These are phyloP conservation scores for Grapholita molesta DNA, from an alignment of 1,140 invertebrate genomes.

Conservation along the genomic window DNA sequence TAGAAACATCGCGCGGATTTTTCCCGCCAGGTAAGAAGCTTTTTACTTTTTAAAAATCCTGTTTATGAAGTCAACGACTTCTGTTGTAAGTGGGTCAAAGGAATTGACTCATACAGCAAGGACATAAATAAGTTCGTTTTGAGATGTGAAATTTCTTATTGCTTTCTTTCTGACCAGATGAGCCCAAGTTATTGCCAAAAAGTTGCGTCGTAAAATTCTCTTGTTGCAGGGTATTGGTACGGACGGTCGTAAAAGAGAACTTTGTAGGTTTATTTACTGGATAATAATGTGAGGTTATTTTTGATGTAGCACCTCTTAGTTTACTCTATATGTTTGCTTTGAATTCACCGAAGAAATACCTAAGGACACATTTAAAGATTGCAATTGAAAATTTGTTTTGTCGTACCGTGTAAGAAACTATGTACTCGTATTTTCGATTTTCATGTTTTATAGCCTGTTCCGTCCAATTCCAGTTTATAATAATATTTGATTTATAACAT, in stretches of 20 bases:
- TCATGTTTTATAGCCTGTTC: too few relatives aligned
- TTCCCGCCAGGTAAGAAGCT: slow-evolving; percentile 47
- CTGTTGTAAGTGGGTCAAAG: background rate
- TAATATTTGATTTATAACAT: too few relatives aligned
- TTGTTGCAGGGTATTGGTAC: background rate
- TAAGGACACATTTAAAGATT: too few relatives aligned
- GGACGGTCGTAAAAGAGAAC: background rate
- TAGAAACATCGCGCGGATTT: slow-evolving; percentile 43
- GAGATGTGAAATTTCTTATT: background rate
- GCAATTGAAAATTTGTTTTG: too few relatives aligned
- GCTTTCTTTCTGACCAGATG: background rate
- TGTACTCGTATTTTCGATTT: too few relatives aligned
- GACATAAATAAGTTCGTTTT: background rate
- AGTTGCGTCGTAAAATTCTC: background rate
- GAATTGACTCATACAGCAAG: background rate
- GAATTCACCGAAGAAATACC: too few relatives aligned
- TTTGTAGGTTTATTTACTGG: background rate
- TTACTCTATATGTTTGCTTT: background rate
- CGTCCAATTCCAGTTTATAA: too few relatives aligned
- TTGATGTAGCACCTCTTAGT: background rate
- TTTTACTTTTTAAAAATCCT: background rate
- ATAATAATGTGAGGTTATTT: background rate
- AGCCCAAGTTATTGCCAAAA: background rate
- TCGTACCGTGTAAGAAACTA: too few relatives aligned
- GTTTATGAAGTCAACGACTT: slow-evolving; percentile 4